Evolutionary conservation across 2,888 invertebrate species (phyloP).

Genomic region (Drosophila austrosaltans): DNA sequence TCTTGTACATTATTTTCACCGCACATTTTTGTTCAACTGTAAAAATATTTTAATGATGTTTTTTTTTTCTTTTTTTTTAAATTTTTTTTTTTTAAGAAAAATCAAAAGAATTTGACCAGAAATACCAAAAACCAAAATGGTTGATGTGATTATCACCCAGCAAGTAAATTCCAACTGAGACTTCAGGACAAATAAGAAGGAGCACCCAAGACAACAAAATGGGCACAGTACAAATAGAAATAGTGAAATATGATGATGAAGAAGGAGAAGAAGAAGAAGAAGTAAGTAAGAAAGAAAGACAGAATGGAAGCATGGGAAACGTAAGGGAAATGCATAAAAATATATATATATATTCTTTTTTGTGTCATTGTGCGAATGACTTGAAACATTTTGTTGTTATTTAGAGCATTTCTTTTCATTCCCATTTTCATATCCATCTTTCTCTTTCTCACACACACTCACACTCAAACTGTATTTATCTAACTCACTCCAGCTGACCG

Average conservation of each 20-base stretch:
- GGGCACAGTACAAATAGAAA: not conserved
- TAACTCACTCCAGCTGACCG: constrained; percentile 41
- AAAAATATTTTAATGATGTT: constrained; percentile 42
- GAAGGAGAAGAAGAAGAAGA: not conserved
- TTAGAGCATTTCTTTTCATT: constrained; percentile 31
- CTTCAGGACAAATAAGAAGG: not conserved
- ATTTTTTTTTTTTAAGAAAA: not conserved
- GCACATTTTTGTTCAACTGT: constrained; percentile 48
- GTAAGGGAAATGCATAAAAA: constrained; percentile 1
- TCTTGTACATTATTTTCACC: constrained; percentile 35
- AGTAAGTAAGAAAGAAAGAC: not conserved
- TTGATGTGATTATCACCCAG: constrained; percentile 13
- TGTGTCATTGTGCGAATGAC: constrained; percentile 8
- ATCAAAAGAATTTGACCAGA: not conserved
- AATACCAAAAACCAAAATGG: not conserved
- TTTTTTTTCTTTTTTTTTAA: constrained; percentile 8
- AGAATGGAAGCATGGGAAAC: not conserved
- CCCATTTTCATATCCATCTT: not conserved
- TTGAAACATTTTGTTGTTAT: constrained; percentile 15
- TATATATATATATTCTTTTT: not conserved
- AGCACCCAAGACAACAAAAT: constrained; percentile 1
- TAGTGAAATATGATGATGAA: not conserved
- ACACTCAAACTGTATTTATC: not conserved
- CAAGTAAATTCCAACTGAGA: constrained; percentile 9
- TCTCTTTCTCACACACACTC: not conserved